Conservation (phyloP, 1,140 invertebrate genomes). For the Trialeurodes vaporariorum region DNA sequence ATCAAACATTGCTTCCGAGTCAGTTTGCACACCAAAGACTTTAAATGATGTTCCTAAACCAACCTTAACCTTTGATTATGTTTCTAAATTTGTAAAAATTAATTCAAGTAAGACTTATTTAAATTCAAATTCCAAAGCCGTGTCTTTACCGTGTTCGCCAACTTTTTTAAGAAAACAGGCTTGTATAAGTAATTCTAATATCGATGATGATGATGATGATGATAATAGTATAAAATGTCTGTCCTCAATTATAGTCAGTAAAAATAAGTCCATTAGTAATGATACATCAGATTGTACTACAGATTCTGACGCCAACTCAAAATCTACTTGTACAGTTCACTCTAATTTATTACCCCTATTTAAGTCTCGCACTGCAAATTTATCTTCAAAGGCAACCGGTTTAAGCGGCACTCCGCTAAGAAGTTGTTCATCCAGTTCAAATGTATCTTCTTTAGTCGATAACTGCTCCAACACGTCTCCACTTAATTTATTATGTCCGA, state of each 20-base stretch:
- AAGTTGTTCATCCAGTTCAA: conserved; percentile 17
- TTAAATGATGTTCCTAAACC: background rate
- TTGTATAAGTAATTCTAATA: background rate
- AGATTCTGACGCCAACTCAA: background rate
- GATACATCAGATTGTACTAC: background rate
- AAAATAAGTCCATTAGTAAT: background rate
- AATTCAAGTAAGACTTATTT: conserved; percentile 8
- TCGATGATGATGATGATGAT: no score
- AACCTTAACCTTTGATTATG: background rate
- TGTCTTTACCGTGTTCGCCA: conserved; percentile 23
- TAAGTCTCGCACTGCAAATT: conserved; percentile 6
- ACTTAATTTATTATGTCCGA: background rate
- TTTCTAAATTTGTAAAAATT: background rate
- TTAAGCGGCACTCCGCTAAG: conserved; percentile 2
- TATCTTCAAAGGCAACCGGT: conserved; percentile 7
- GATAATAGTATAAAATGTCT: background rate
- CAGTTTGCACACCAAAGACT: background rate
- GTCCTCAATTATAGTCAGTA: background rate
- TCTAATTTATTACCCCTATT: background rate
- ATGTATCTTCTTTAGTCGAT: conserved; percentile 8
- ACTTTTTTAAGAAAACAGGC: conserved; percentile 18
- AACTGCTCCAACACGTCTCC: conserved; percentile 14
- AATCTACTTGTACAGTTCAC: background rate
- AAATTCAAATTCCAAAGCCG: conserved; percentile 16
- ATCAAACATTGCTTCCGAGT: background rate